Evolutionary conservation across 2,113 vertebrate species (phyloP).

Genomic region (Coryphaenoides rupestris): DNA sequence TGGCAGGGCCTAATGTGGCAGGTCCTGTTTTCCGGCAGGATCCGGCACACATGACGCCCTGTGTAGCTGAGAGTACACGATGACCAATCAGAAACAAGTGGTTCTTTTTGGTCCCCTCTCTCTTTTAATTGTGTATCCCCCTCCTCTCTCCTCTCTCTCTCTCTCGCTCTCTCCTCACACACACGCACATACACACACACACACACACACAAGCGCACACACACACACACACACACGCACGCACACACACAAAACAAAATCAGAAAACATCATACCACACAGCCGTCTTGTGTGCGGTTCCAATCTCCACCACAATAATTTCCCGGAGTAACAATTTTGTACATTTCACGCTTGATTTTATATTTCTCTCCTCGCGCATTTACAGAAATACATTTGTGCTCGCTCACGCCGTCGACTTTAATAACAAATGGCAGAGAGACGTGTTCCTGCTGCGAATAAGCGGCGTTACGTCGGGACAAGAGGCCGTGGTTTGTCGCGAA

Average conservation of each 20-base stretch:
- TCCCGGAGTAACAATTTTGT: constrained; percentile 35
- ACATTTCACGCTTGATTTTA: constrained; percentile 62
- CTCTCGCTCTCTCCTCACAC: background rate
- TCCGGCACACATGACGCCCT: too few relatives aligned
- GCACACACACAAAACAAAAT: background rate
- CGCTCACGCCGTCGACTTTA: constrained; percentile 40
- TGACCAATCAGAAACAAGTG: too few relatives aligned
- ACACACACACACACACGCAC: constrained; percentile 3
- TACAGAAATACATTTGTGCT: constrained; percentile 41
- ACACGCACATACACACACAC: constrained; percentile 7
- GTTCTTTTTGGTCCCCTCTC: too few relatives aligned
- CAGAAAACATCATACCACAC: too few relatives aligned
- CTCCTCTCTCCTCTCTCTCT: too few relatives aligned
- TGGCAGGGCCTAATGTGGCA: too few relatives aligned
- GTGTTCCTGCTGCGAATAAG: constrained; percentile 26
- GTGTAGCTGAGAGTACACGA: too few relatives aligned
- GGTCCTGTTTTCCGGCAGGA: too few relatives aligned
- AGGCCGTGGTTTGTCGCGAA: background rate
- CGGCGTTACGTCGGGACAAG: too few relatives aligned
- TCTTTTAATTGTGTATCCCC: too few relatives aligned
- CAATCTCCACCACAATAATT: constrained; percentile 48
- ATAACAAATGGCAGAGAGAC: constrained; percentile 37
- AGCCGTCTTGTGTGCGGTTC: constrained; percentile 23
- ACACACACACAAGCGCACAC: constrained; percentile 5
- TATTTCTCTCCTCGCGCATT: constrained; percentile 42